A percentile compares a stretch with the other conserved stretches of the same genome.
Conservation (phyloP, 2,113 vertebrate genomes). For the Anarrhichthys ocellatus region DNA sequence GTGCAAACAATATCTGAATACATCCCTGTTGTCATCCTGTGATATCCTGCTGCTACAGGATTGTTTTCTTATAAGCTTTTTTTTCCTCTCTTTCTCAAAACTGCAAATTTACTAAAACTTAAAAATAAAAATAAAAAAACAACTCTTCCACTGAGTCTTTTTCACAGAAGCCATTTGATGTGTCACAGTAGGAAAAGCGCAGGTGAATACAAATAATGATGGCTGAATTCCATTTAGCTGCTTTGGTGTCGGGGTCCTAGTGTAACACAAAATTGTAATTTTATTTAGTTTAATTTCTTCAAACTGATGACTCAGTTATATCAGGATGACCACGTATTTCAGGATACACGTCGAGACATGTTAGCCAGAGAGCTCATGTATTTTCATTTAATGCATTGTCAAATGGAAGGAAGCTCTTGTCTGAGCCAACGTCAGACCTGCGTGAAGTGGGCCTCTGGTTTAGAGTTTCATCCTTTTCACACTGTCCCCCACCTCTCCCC, state of each 20-base stretch:
- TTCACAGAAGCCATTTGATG: not conserved
- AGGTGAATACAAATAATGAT: not conserved
- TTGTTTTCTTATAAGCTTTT: not conserved
- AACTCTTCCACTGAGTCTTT: not conserved
- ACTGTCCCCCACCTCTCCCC: not conserved
- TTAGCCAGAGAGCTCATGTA: not conserved
- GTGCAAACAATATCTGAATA: not conserved
- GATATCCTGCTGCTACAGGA: not conserved
- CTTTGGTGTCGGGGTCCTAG: not conserved
- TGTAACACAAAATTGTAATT: not conserved
- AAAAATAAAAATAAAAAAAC: not conserved
- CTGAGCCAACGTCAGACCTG: slow-evolving; percentile 30
- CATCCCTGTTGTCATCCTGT: not conserved
- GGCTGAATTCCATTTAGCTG: not conserved
- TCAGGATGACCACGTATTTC: not conserved
- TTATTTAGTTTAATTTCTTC: not conserved
- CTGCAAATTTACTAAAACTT: not conserved
- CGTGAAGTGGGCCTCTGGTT: slow-evolving; percentile 34
- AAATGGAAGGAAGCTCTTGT: slow-evolving; percentile 4
- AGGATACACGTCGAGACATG: not conserved
- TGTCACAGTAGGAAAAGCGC: not conserved
- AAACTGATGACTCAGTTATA: not conserved
- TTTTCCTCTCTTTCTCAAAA: not conserved
- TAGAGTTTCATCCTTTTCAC: slow-evolving; percentile 34
- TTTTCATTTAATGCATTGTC: not conserved